Evolutionary conservation across 2,113 vertebrate genomes (phyloP), one percentile per base, ranked within the genome.

Genomic region (Suricata suricatta): DNA sequence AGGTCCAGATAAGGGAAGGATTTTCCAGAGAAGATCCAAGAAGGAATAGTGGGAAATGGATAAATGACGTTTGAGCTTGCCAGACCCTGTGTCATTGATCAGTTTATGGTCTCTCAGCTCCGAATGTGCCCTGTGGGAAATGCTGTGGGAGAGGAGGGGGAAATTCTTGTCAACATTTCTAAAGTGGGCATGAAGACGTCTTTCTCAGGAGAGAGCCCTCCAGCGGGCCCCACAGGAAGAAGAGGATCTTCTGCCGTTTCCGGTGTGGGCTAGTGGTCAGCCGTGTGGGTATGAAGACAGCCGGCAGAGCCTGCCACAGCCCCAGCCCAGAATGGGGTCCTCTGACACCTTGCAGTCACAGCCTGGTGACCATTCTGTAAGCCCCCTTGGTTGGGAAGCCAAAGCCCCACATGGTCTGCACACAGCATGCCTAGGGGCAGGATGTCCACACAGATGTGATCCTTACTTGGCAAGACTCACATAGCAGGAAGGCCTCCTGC

Each of bases 181-280:
- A 11, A 64, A 71, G 57, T 50, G 35, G 47, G 35, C 0, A 0
- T 0, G 1, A 29, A 60, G 19, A 15, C 35, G 4, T 17, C 71
- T 76, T 80, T 66, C 44, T 52, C 19, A 64, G 76, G 3, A 85
- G 21, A 71, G 7, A 72, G 38, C 33, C 50, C 50, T 50, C 41
- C 3, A 41, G 41, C 41, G 6, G 41, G 5, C 16, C 17, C 4
- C 2, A 4, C 35, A 2, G 44, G 7, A 80, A 29, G 54, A 85
- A 41, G 35, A 17, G 21, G 21, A 4, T 31, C 52, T 69, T 35
- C 16, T 47, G 63, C 82, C 44, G 60, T 47, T 50, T 88, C 33
- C 35, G 38, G 54, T 4, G 0, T 41, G 44, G 35, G 13, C 76
- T 71, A 1, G 23, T 12, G 2, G 17, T 35, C 4, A 3, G 33